Base-by-base conservation (phyloP, 35 echinoderm and acorn worm genomes). In the Heliocidaris erythrogramma region DNA sequence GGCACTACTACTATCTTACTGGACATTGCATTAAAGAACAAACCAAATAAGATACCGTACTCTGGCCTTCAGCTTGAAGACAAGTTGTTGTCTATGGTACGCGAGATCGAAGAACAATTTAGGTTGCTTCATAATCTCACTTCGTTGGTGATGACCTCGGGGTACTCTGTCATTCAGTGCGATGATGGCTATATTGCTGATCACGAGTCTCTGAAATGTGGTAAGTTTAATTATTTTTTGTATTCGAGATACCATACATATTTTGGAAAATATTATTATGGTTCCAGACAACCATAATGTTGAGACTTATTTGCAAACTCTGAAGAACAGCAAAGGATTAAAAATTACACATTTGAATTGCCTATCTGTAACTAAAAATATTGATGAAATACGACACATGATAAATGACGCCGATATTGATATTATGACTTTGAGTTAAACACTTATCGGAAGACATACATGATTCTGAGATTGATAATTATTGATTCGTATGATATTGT, bases 101-200 rank as follows among this genome's bases (percentile, higher is more conserved):
- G 17, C 11, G 30, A 13, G 29, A 32, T 88, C 42, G 12, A 88
- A 13, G 42, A 48, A 11, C 29, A 88, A 31, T 88, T 88, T 29
- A 31, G 42, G 5, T 0, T 32, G 2, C 42, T 32, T 13, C 14
- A 88, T 17, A 88, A 88, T 9, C 30, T 32, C 7, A 88, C 42
- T 2, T 88, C 86, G 27, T 32, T 48, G 86, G 29, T 29, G 6
- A 30, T 88, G 86, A 88, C 17, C 13, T 12, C 86, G 11, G 86
- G 86, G 11, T 88, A 30, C 42, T 88, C 86, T 13, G 13, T 9
- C 14, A 48, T 88, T 29, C 30, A 88, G 30, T 88, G 86, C 86
- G 86, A 88, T 4, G 86, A 88, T 48, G 86, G 86, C 13, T 88
- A 88, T 29, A 48, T 88, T 21, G 86, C 86, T 32, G 86, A 88